Conservation (phyloP, 2,797 vertebrate genomes). For the Thripadectes ignobilis region DNA sequence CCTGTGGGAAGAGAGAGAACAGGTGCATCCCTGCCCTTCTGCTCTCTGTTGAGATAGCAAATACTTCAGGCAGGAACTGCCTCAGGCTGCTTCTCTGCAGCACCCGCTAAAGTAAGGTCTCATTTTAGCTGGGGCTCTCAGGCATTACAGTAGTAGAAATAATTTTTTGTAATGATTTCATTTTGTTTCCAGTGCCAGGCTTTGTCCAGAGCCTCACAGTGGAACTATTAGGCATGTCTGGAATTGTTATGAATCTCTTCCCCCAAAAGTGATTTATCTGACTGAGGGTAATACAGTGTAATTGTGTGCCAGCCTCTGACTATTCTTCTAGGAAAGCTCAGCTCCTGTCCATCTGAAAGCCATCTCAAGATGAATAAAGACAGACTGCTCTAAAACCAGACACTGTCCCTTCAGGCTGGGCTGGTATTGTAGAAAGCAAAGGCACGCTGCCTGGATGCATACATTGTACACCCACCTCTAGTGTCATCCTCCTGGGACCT, state of each 20-base stretch:
- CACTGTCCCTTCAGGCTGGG: background rate
- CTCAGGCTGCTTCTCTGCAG: background rate
- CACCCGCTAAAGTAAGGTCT: background rate
- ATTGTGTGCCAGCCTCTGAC: background rate
- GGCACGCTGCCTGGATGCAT: background rate
- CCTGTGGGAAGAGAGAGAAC: background rate
- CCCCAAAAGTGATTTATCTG: constrained; percentile 40
- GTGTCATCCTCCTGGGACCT: background rate
- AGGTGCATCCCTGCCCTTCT: background rate
- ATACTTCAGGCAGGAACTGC: background rate
- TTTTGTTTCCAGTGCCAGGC: constrained; percentile 9
- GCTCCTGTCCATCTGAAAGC: background rate
- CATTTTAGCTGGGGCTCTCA: background rate
- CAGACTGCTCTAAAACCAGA: background rate
- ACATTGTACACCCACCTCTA: background rate
- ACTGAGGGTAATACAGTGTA: background rate
- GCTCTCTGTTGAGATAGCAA: background rate
- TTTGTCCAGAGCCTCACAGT: background rate
- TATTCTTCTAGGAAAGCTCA: constrained; percentile 4
- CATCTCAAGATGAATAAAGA: background rate
- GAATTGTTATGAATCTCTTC: constrained; percentile 32
- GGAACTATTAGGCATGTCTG: constrained; percentile 34
- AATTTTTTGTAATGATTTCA: constrained; percentile 50
- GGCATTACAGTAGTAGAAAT: background rate
- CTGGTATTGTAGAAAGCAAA: background rate